Evolutionary conservation across 2,113 vertebrate genomes (phyloP).

Genomic region (Progne subis): DNA sequence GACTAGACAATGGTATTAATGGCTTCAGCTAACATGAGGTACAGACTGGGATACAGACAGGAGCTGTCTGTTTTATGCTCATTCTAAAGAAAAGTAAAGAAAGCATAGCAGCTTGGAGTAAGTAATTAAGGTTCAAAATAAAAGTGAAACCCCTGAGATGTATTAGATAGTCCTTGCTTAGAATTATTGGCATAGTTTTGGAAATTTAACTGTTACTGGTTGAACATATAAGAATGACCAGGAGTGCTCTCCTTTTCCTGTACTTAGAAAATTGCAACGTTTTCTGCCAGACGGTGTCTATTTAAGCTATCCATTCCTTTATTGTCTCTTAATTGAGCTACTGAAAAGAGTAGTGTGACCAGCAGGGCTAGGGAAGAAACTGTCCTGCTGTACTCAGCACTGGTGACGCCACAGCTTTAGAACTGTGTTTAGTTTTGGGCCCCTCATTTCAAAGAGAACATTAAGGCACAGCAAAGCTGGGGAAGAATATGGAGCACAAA

Average conservation of each 20-base stretch:
- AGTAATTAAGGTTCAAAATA: not conserved
- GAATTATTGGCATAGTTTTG: not conserved
- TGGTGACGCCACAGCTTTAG: not conserved
- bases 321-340: not conserved
- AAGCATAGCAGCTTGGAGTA: not conserved
- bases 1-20: not conserved
- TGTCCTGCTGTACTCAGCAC: not conserved
- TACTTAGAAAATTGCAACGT: not conserved
- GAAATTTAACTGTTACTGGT: not conserved
- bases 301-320: not conserved
- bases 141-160: not conserved
- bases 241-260: not conserved
- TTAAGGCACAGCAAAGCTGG: not conserved
- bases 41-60: not conserved
- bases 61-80: not conserved
- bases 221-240: not conserved
- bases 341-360: not conserved
- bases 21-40: not conserved
- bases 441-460: not conserved
- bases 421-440: not conserved
- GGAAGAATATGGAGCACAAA: not conserved
- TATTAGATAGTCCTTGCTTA: not conserved
- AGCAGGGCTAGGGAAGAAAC: not conserved
- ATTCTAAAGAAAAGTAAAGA: not conserved
- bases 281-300: not conserved